Evolutionary conservation across 2,113 vertebrate species (phyloP).

Genomic region (Cromileptes altivelis): DNA sequence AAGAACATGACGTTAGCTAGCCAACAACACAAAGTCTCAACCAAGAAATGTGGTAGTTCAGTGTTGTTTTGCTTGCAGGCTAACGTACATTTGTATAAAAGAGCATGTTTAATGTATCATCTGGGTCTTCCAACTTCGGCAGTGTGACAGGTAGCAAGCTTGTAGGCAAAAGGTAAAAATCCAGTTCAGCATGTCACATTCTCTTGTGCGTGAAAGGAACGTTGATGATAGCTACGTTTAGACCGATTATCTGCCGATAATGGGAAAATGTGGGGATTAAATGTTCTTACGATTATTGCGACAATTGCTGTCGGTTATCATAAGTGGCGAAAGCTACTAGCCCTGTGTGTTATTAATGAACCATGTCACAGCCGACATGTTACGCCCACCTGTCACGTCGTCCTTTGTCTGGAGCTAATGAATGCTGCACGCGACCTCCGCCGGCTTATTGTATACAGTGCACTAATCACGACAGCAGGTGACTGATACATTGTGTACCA

Average conservation of each 20-base stretch:
- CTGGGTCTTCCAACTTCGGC: background rate
- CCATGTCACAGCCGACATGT: background rate
- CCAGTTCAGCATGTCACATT: background rate
- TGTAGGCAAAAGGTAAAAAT: background rate
- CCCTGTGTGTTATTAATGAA: background rate
- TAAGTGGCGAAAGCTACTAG: background rate
- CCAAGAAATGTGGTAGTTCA: background rate
- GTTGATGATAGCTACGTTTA: background rate
- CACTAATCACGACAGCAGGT: background rate
- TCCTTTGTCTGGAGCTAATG: background rate
- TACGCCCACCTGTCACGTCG: background rate
- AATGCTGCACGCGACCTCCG: background rate
- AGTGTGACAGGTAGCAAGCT: too few relatives aligned
- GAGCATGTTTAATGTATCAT: background rate
- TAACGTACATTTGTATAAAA: background rate
- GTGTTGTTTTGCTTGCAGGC: background rate
- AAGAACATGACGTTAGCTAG: conserved; percentile 34
- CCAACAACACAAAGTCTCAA: background rate
- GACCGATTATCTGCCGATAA: background rate
- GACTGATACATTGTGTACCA: background rate
- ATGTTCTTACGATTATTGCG: background rate
- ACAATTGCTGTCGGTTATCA: background rate
- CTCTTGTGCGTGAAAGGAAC: background rate
- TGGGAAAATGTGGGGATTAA: background rate
- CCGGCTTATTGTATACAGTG: background rate